Evolutionary conservation across 2,888 invertebrate genomes (phyloP).

Genomic region (Calliopum simillimum): DNA sequence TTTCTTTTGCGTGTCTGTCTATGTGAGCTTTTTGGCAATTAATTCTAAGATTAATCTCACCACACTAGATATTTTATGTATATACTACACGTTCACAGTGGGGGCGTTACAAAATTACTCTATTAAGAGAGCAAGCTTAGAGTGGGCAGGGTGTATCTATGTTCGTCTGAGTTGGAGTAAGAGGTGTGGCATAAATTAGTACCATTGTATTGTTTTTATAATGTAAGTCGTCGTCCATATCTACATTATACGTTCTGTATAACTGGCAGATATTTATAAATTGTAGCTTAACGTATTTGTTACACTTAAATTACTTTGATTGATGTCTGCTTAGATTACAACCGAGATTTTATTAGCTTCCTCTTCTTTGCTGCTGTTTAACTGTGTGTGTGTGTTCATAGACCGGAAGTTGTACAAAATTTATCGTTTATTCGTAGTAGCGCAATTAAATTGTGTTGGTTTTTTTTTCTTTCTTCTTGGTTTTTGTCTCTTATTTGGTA

Average conservation of each 20-base stretch:
- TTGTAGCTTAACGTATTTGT: conserved; percentile 14
- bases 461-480: neutral
- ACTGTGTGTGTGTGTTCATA: neutral
- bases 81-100: neutral
- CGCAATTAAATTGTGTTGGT: neutral
- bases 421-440: neutral
- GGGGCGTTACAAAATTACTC: neutral
- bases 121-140: conserved; percentile 7
- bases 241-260: neutral
- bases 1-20: conserved; percentile 9
- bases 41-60: conserved; percentile 30
- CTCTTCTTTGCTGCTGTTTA: neutral
- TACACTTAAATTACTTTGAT: conserved; percentile 21
- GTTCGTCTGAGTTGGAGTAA: neutral
- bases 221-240: neutral
- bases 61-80: conserved; percentile 10
- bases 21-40: conserved; percentile 27
- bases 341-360: conserved; percentile 18
- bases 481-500: neutral
- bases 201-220: no score
- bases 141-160: no score
- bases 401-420: neutral
- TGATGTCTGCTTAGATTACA: conserved; percentile 10
- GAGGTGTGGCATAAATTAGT: no score
- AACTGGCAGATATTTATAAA: conserved; percentile 4